A percentile compares a stretch with the other conserved stretches of the same genome.
Evolutionary conservation across 2,797 vertebrate species (phyloP).

Genomic region (Arctocebus calabarensis): DNA sequence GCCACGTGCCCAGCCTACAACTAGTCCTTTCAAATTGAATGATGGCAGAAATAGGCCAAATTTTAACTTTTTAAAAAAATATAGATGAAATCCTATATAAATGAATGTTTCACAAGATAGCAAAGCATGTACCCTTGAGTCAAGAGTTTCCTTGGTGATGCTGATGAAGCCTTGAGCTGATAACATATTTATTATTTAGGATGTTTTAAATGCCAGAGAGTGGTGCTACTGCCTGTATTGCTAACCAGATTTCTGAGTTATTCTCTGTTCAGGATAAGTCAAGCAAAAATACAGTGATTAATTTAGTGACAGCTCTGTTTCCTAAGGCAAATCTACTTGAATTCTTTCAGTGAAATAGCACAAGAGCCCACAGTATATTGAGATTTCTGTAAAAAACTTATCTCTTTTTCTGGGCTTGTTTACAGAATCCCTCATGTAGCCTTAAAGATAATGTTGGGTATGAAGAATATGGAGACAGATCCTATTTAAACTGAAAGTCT

Average conservation of each 20-base stretch:
- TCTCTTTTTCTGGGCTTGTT: constrained; percentile 14
- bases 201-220: constrained; percentile 50
- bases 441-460: neutral
- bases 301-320: constrained; percentile 51
- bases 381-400: constrained; percentile 2
- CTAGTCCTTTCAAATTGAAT: constrained; percentile 30
- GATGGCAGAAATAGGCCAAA: constrained; percentile 20
- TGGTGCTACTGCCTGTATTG: neutral
- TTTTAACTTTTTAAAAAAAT: neutral
- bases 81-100: neutral
- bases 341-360: constrained; percentile 60
- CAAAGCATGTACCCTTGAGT: neutral
- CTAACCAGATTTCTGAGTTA: constrained; percentile 7
- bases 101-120: constrained; percentile 26
- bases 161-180: neutral
- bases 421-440: neutral
- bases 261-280: constrained; percentile 40
- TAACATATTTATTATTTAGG: constrained; percentile 41
- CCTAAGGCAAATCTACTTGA: constrained; percentile 40
- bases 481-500: constrained; percentile 2
- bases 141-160: constrained; percentile 15
- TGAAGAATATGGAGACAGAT: constrained; percentile 41
- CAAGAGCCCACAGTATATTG: neutral
- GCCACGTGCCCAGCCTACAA: neutral
- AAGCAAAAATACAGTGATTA: constrained; percentile 13